Evolutionary conservation across 2,888 invertebrate species (phyloP).

Genomic region (Idaea dimidiata): DNA sequence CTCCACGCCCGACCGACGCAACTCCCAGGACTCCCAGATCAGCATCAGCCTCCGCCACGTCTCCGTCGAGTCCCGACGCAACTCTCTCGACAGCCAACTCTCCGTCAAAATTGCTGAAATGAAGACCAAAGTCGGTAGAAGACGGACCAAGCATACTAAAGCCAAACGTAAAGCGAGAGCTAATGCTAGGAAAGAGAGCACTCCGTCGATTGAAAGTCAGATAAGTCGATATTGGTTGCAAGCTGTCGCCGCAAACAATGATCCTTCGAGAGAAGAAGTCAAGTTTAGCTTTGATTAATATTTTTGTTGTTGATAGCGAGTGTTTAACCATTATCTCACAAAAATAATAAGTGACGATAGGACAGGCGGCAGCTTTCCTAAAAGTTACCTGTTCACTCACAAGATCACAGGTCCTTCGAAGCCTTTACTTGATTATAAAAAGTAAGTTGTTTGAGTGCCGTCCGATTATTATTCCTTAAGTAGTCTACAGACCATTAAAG

Average conservation of each 20-base stretch:
- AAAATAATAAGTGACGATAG: too few relatives aligned
- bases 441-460: too few relatives aligned
- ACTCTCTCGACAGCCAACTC: constrained; percentile 93
- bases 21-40: constrained; percentile 84
- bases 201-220: constrained; percentile 91
- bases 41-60: constrained; percentile 90
- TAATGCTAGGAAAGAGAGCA: constrained; percentile 82
- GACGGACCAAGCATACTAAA: constrained; percentile 70
- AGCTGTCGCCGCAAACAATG: constrained; percentile 80
- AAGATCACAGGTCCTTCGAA: too few relatives aligned
- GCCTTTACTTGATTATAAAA: too few relatives aligned
- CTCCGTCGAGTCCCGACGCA: constrained; percentile 91
- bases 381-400: too few relatives aligned
- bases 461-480: too few relatives aligned
- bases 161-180: constrained; percentile 67
- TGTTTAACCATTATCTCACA: too few relatives aligned
- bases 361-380: too few relatives aligned
- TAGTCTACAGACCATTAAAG: too few relatives aligned
- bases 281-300: constrained; percentile 72
- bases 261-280: constrained; percentile 77
- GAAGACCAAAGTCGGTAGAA: constrained; percentile 85
- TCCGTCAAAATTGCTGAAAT: constrained; percentile 92
- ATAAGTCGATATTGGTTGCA: constrained; percentile 85
- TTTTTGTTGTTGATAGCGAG: constrained; percentile 20
- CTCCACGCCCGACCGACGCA: constrained; percentile 81